Evolutionary conservation across 2,888 invertebrate species (phyloP).

Genomic region (Parapristionchus giblindavisi): DNA sequence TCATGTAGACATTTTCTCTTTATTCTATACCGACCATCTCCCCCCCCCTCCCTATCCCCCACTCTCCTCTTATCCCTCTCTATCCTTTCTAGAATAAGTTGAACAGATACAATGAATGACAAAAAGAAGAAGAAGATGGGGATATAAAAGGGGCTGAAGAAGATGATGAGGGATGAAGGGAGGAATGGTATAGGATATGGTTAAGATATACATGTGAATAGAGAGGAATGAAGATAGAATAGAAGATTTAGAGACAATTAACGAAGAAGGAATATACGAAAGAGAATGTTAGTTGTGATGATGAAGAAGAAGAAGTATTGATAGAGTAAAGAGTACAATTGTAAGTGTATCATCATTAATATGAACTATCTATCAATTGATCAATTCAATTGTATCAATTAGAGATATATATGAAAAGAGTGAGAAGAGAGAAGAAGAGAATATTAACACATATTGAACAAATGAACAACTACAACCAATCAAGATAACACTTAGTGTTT

Average conservation of each 20-base stretch:
- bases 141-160: no score
- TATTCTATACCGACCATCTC: not conserved
- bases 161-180: not conserved
- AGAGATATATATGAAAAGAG: no score
- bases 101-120: no score
- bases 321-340: not conserved
- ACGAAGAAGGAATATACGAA: not conserved
- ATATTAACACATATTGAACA: no score
- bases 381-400: no score
- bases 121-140: not conserved
- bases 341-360: not conserved
- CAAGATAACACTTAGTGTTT: no score
- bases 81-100: not conserved
- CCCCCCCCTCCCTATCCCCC: no score
- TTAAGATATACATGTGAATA: no score
- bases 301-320: not conserved
- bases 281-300: not conserved
- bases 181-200: no score
- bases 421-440: not conserved
- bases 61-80: not conserved
- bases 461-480: no score
- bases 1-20: no score
- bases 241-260: not conserved
- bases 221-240: no score
- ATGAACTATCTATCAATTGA: not conserved